Conservation (phyloP, 2,888 invertebrate species). For the Drosophila greeni region DNA sequence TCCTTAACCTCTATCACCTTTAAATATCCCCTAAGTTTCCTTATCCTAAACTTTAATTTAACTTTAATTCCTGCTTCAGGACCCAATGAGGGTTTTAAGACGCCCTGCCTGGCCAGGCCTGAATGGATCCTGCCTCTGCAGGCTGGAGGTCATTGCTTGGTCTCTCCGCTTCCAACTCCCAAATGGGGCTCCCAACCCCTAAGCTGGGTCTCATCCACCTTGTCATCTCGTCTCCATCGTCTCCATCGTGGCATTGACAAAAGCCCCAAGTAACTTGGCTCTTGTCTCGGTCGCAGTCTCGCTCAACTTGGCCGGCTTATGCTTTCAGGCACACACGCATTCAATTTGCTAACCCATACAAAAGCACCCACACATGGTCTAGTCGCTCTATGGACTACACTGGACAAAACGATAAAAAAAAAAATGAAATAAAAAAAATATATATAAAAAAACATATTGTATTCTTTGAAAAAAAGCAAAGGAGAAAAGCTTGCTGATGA, state of each 20-base stretch:
- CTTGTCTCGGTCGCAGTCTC: constrained; percentile 41
- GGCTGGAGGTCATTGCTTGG: constrained; percentile 63
- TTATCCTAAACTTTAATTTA: no score
- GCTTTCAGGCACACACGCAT: constrained; percentile 61
- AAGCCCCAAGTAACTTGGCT: constrained; percentile 51
- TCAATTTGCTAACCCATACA: constrained; percentile 65
- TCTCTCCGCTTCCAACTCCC: constrained; percentile 19
- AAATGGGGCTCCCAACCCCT: neutral
- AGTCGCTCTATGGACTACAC: constrained; percentile 10
- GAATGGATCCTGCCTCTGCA: constrained; percentile 29
- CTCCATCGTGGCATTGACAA: constrained; percentile 48
- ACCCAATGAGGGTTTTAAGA: constrained; percentile 14
- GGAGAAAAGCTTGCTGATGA: neutral
- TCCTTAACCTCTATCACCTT: neutral
- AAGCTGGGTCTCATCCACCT: constrained; percentile 10
- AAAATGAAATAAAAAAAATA: neutral
- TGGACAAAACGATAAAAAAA: neutral
- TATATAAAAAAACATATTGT: neutral
- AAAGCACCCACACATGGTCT: constrained; percentile 37
- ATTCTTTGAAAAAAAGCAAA: neutral
- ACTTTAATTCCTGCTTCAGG: constrained; percentile 8
- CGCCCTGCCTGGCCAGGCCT: constrained; percentile 9
- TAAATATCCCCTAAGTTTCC: neutral
- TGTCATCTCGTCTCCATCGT: constrained; percentile 5
- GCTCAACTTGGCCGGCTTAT: constrained; percentile 62